A percentile compares a stretch with the other conserved stretches of the same genome.
These are phyloP conservation scores for Odocoileus virginianus DNA, from an alignment of 2,113 vertebrate genomes.

Conservation along the genomic window DNA sequence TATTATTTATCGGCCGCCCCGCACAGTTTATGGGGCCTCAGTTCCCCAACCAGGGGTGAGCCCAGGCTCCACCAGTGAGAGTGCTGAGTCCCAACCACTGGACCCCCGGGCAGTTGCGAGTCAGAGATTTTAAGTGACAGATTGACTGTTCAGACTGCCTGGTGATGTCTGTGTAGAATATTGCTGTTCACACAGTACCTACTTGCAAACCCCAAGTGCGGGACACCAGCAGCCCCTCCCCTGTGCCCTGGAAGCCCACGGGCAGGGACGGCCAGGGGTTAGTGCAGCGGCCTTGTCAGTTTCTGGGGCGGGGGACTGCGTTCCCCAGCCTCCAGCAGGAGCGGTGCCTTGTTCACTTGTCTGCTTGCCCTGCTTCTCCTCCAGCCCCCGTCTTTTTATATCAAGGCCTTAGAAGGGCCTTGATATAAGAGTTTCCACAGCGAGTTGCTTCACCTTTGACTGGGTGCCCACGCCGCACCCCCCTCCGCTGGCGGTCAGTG, in stretches of 20 bases:
- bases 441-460: not conserved
- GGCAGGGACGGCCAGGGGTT: accelerated
- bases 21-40: not conserved
- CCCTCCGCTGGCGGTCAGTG: accelerated
- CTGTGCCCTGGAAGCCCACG: accelerated
- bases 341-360: not conserved
- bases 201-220: accelerated
- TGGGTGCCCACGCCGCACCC: accelerated
- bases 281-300: accelerated
- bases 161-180: not conserved
- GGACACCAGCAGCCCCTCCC: not conserved
- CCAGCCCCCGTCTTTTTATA: accelerated
- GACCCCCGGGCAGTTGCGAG: not conserved
- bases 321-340: no score
- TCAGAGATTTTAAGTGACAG: not conserved
- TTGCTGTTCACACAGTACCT: no score
- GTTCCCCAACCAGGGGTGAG: not conserved
- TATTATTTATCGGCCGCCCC: not conserved
- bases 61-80: not conserved
- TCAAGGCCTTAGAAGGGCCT: not conserved
- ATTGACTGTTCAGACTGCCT: not conserved
- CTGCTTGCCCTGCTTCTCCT: not conserved
- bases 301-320: accelerated
- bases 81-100: not conserved
- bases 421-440: not conserved